These are phyloP conservation scores for Cyanoderma ruficeps DNA, from an alignment of 2,113 vertebrate species.

Conservation along the genomic window DNA sequence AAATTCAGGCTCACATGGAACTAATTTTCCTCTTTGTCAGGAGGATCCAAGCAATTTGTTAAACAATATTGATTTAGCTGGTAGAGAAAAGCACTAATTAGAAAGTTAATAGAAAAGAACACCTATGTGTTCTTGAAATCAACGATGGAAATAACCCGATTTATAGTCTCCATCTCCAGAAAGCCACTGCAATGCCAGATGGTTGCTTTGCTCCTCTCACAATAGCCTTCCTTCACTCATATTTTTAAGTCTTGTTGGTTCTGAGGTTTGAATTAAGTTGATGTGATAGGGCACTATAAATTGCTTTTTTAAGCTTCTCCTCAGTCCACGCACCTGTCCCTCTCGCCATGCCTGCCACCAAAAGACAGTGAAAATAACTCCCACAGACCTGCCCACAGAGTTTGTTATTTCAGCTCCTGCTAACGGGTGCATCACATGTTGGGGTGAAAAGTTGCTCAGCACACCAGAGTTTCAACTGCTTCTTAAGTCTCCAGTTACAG, in stretches of 20 bases:
- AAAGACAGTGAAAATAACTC: background rate
- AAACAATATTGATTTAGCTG: background rate
- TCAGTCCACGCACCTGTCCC: background rate
- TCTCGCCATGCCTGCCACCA: background rate
- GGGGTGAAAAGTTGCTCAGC: background rate
- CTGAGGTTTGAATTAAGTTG: background rate
- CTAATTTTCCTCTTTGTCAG: background rate
- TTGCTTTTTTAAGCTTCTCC: background rate
- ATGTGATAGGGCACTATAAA: background rate
- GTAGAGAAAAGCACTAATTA: background rate
- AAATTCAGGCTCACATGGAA: background rate
- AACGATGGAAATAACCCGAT: background rate
- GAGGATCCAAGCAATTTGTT: background rate
- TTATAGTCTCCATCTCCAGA: background rate
- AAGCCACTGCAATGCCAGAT: background rate
- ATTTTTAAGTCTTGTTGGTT: background rate
- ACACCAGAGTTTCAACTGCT: background rate
- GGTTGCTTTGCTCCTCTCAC: background rate
- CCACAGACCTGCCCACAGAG: background rate
- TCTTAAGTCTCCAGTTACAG: background rate
- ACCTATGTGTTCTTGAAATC: no score
- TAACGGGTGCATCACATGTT: background rate
- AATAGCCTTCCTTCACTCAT: background rate
- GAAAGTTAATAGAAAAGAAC: background rate
- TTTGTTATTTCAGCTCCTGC: background rate